A percentile compares a stretch with the other conserved stretches of the same genome.
These are phyloP conservation scores for Monopterus albus DNA, from an alignment of 2,113 vertebrate genomes.

Conservation along the genomic window DNA sequence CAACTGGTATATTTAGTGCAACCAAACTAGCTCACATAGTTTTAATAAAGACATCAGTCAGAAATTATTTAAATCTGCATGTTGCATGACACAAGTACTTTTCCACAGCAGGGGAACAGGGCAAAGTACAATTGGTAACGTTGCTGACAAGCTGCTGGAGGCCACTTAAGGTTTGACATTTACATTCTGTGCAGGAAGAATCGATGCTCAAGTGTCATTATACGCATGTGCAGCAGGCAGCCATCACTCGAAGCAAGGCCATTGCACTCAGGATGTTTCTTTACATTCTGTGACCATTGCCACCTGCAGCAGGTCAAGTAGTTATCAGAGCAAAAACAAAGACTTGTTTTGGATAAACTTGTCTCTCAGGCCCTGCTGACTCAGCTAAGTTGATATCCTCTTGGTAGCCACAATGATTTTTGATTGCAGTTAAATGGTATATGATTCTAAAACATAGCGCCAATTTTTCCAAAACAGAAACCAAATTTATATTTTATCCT, in stretches of 20 bases:
- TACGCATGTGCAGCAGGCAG: neutral
- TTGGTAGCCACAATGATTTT: too few relatives aligned
- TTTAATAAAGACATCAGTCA: too few relatives aligned
- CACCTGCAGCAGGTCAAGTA: neutral
- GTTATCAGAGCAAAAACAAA: constrained; percentile 18
- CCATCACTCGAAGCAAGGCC: neutral
- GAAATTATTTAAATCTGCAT: neutral
- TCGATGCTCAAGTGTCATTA: neutral
- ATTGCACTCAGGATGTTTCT: neutral
- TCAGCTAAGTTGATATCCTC: neutral
- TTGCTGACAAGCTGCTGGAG: too few relatives aligned
- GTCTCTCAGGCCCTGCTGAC: constrained; percentile 9
- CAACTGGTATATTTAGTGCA: too few relatives aligned
- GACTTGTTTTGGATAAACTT: neutral
- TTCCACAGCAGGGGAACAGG: too few relatives aligned
- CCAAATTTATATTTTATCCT: constrained; percentile 1
- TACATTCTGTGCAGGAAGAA: neutral
- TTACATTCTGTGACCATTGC: neutral
- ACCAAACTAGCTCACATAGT: too few relatives aligned
- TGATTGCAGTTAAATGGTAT: constrained; percentile 1
- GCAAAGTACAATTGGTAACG: too few relatives aligned
- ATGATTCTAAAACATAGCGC: neutral
- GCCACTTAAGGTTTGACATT: neutral
- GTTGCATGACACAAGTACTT: too few relatives aligned
- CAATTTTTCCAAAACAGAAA: neutral